Conservation (phyloP, 2,888 invertebrate species). For the Vanessa cardui region DNA sequence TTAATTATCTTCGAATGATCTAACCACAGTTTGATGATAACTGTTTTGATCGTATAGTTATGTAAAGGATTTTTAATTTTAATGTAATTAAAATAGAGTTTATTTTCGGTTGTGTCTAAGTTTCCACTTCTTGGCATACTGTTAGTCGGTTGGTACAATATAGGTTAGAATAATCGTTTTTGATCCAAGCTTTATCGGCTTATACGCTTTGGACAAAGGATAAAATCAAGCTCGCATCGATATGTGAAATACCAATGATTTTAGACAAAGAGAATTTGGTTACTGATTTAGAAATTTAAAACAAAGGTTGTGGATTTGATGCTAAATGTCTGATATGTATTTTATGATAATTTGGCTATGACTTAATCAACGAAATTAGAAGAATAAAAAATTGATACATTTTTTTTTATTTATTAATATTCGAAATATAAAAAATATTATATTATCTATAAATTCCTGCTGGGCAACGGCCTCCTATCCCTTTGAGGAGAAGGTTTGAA, state of each 20-base stretch:
- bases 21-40: constrained; percentile 22
- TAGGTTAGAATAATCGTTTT: constrained; percentile 42
- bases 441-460: too few species aligned
- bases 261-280: constrained; percentile 37
- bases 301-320: not conserved
- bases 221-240: constrained; percentile 44
- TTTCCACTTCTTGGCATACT: constrained; percentile 9
- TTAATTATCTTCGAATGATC: constrained; percentile 24
- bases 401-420: too few species aligned
- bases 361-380: too few species aligned
- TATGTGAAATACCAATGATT: constrained; percentile 45
- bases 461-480: too few species aligned
- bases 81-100: constrained; percentile 1
- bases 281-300: constrained; percentile 22
- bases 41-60: not conserved
- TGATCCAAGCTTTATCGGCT: constrained; percentile 50
- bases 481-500: too few species aligned
- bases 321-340: not conserved
- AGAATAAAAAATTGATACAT: too few species aligned
- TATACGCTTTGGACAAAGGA: constrained; percentile 46
- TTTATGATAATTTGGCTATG: too few species aligned
- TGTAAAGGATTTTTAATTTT: not conserved
- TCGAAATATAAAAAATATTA: too few species aligned
- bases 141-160: constrained; percentile 44
- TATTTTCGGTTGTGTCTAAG: constrained; percentile 3